Conservation (phyloP, 1,140 invertebrate genomes). For the Cotesia chilonis region DNA sequence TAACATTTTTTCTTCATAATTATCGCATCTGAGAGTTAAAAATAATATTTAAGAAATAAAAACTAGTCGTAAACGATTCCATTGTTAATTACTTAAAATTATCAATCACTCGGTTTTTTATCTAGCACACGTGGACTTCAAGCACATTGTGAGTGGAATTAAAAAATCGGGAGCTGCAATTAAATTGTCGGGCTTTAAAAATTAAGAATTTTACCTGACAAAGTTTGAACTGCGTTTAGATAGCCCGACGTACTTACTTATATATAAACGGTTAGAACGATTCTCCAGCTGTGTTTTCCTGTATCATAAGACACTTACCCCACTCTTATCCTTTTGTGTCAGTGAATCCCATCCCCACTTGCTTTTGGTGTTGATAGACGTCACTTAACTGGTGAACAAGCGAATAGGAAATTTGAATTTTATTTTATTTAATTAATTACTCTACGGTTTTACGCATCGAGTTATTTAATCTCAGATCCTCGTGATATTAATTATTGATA, state of each 20-base stretch:
- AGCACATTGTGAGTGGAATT: too few relatives aligned
- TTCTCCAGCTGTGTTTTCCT: conserved; percentile 40
- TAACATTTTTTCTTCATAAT: too few relatives aligned
- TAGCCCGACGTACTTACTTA: conserved; percentile 31
- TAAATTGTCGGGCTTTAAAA: too few relatives aligned
- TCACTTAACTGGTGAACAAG: conserved; percentile 31
- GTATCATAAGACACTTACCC: conserved; percentile 39
- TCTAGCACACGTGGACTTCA: too few relatives aligned
- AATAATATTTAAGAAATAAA: too few relatives aligned
- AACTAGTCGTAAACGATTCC: too few relatives aligned
- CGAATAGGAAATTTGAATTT: conserved; percentile 23
- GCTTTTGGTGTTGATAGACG: conserved; percentile 25
- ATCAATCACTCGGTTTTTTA: too few relatives aligned
- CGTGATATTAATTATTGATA: neutral
- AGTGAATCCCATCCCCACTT: conserved; percentile 27
- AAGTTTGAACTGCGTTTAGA: conserved; percentile 45
- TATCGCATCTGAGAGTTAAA: too few relatives aligned
- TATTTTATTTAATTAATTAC: too few relatives aligned
- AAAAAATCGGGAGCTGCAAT: too few relatives aligned
- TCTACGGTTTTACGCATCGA: neutral
- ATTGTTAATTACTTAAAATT: too few relatives aligned
- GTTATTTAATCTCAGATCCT: neutral
- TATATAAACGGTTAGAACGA: conserved; percentile 48
- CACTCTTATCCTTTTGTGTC: conserved; percentile 27
- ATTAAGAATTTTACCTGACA: conserved; percentile 35